Base-by-base conservation (phyloP, 2,888 invertebrate genomes). In the Hyposoter dolosus region DNA sequence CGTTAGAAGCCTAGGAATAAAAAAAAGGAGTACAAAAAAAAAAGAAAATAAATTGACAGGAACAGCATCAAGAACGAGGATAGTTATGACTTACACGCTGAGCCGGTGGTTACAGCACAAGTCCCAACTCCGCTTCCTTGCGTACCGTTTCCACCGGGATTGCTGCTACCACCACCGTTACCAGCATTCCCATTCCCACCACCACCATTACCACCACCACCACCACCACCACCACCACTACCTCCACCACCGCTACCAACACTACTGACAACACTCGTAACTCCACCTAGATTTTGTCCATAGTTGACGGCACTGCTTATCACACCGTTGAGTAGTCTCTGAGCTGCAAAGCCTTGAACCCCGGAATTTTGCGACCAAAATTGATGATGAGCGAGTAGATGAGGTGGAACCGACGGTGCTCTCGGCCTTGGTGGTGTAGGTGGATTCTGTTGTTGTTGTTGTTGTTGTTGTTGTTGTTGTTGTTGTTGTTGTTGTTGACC, bases 391-490 rank as follows among this genome's bases (percentile, higher is more conserved):
- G 95, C 94, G 87, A 95, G 88, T 60, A 95, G 94, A 82, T 95
- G 92, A 47, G 95, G 94, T 87, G 95, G 95, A 89, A 95, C 92
- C 95, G 96, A 90, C 92, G 95, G 93, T 93, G 95, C 92, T 68
- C 93, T 90, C 60, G 93, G 89, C 89, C 93, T 91, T 75, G 92
- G 89, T 7, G 91, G 90, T 32, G 92, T 90, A 72, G 87, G 81
- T 71, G 89, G 83, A 81, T 85, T 87, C 63, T 88, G 90, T 74
- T 88, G 87, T 60, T 85, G 81, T 45, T 66, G 77, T 19, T 60
- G 88, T 85, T 90, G 89, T 72, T 83, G 85, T 56, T 88, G n/a
- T n/a, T n/a, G n/a, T n/a, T n/a, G n/a, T n/a, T n/a, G 88, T 85
- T 90, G 89, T 32, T 90, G 89, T 60, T 89, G 88, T 32, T 86